Conservation (phyloP, 2,113 vertebrate genomes). For the Paratilapia polleni region DNA sequence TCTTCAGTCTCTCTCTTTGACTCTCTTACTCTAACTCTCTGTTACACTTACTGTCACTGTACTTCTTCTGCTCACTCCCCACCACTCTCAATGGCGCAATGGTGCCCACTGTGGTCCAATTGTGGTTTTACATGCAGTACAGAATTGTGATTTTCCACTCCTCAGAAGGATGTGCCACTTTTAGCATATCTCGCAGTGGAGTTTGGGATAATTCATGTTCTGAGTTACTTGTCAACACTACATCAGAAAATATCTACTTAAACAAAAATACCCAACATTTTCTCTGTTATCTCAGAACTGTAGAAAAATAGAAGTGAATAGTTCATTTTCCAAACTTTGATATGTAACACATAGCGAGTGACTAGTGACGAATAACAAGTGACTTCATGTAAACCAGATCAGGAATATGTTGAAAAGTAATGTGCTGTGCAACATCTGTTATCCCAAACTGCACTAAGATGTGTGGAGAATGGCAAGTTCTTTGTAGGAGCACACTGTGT, state of each 20-base stretch:
- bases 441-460: conserved; percentile 45
- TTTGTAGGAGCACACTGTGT: conserved; percentile 48
- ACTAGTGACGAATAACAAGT: not conserved
- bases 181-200: conserved; percentile 33
- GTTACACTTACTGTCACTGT: conserved; percentile 53
- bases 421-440: conserved; percentile 24
- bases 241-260: not conserved
- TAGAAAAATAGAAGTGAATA: not conserved
- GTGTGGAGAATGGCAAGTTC: conserved; percentile 53
- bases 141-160: conserved; percentile 37
- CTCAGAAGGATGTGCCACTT: conserved; percentile 51
- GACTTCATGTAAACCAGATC: not conserved
- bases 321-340: not conserved
- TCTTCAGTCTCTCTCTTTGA: conserved; percentile 35
- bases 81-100: conserved; percentile 54
- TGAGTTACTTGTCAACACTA: conserved; percentile 39
- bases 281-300: not conserved
- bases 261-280: not conserved
- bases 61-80: conserved; percentile 43
- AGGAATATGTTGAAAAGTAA: conserved; percentile 26
- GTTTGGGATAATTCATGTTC: conserved; percentile 45
- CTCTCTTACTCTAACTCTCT: conserved; percentile 19
- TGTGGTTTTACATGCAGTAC: conserved; percentile 64
- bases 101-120: conserved; percentile 62
- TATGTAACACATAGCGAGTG: not conserved